Conservation (phyloP, 2,797 vertebrate species). For the Ficedula albicollis region DNA sequence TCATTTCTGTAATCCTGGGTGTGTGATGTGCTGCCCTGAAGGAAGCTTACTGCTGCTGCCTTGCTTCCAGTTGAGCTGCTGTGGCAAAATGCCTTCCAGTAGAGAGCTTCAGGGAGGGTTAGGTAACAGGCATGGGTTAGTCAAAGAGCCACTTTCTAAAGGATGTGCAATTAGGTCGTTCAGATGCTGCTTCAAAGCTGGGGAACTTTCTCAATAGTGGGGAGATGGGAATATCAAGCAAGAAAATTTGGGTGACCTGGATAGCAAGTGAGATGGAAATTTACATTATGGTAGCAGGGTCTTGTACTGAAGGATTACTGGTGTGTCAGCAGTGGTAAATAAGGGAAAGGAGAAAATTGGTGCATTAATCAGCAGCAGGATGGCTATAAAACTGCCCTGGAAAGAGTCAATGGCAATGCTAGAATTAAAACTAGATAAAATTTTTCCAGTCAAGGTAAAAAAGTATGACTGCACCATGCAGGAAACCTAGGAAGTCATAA, state of each 20-base stretch:
- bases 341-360: not conserved
- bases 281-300: not conserved
- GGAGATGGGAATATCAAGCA: not conserved
- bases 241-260: not conserved
- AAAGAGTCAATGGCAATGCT: not conserved
- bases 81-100: not conserved
- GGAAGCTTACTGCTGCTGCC: not conserved
- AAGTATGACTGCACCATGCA: not conserved
- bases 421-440: not conserved
- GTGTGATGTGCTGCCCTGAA: not conserved
- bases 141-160: not conserved
- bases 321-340: not conserved
- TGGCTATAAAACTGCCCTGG: not conserved
- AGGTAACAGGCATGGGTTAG: not conserved
- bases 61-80: not conserved
- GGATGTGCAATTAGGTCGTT: not conserved
- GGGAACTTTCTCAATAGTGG: not conserved
- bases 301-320: not conserved
- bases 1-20: not conserved
- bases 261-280: not conserved
- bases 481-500: not conserved
- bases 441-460: not conserved
- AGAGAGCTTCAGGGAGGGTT: not conserved
- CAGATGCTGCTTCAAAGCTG: not conserved
- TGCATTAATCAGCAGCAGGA: not conserved